Conservation (phyloP, 2,113 vertebrate species). For the Lepisosteus oculatus region DNA sequence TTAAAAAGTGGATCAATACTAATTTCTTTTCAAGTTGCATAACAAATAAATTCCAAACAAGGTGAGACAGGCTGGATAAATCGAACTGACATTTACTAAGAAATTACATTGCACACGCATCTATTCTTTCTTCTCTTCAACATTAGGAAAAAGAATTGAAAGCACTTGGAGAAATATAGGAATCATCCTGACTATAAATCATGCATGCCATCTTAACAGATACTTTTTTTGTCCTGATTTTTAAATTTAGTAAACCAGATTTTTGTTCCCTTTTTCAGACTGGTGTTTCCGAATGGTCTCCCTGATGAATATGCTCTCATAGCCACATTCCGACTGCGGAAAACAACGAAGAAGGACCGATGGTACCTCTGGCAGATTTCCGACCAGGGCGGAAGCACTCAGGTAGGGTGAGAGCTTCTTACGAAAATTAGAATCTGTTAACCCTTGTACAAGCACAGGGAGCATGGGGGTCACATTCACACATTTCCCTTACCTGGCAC, state of each 20-base stretch:
- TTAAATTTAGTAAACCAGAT: too few relatives aligned
- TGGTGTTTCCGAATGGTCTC: constrained; percentile 81
- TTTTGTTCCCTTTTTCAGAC: constrained; percentile 53
- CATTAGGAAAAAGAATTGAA: too few relatives aligned
- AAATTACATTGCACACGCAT: too few relatives aligned
- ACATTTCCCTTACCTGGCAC: too few relatives aligned
- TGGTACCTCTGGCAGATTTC: constrained; percentile 94
- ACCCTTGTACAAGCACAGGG: too few relatives aligned
- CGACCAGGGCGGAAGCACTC: constrained; percentile 73
- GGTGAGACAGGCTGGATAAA: constrained; percentile 49
- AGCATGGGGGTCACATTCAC: too few relatives aligned
- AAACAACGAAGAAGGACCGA: constrained; percentile 86
- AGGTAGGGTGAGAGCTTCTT: constrained; percentile 62
- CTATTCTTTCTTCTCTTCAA: too few relatives aligned
- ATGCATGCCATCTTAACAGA: too few relatives aligned
- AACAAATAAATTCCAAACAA: constrained; percentile 33
- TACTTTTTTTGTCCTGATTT: too few relatives aligned
- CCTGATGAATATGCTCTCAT: constrained; percentile 82
- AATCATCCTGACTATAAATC: too few relatives aligned
- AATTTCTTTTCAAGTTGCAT: constrained; percentile 49
- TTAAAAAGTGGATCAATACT: constrained; percentile 46
- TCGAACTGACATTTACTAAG: constrained; percentile 37
- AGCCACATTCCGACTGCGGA: constrained; percentile 78
- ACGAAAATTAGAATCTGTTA: too few relatives aligned
- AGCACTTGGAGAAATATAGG: too few relatives aligned